Evolutionary conservation across 1,140 invertebrate species (phyloP), one percentile per base, ranked within the genome.

Genomic region (Nebria ingens): DNA sequence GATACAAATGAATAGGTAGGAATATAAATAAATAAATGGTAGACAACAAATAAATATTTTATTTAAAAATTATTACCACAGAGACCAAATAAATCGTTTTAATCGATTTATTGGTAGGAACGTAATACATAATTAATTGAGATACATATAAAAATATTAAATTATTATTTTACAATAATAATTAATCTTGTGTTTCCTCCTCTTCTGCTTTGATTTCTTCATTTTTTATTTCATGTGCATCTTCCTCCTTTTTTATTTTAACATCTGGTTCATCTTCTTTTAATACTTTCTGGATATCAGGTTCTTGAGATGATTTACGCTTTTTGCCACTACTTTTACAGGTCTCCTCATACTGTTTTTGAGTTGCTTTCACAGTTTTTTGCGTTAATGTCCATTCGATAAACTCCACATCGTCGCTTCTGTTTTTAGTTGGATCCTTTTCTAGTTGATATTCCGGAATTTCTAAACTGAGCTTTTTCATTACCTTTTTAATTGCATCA

Each of bases 401-500:
- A 15, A 73, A 64, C 29, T 62, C 62, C 2, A 65, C 62, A 2
- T 66, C 66, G 17, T 68, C 64, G 21, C 70, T 59, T 40, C 68
- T 59, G 53, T 73, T 73, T 59, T 79, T 79, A 1, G 81, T 88
- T 0, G 86, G 84, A 76, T 93, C 88, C 1, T 74, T 67, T 6
- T 76, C 66, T 20, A 74, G 68, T 50, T 76, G 74, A 66, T 93
- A 93, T 34, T 79, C 73, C 2, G 84, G 80, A 62, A 90, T 84
- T 61, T 85, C 79, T 2, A 91, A 57, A 20, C 78, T 77, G 21
- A 94, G 71, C 52, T 81, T 76, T 66, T 85, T 80, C 76, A 90
- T 85, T 1, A 97, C 73, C 63, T 80, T 79, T 55, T 76, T 73
- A 66, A 97, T 81, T 25, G 97, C 80, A 58, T 84, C 81, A 73